Evolutionary conservation across 2,797 vertebrate species (phyloP), one percentile per base, ranked within the genome.

Genomic region (Coranthus polyacanthus): DNA sequence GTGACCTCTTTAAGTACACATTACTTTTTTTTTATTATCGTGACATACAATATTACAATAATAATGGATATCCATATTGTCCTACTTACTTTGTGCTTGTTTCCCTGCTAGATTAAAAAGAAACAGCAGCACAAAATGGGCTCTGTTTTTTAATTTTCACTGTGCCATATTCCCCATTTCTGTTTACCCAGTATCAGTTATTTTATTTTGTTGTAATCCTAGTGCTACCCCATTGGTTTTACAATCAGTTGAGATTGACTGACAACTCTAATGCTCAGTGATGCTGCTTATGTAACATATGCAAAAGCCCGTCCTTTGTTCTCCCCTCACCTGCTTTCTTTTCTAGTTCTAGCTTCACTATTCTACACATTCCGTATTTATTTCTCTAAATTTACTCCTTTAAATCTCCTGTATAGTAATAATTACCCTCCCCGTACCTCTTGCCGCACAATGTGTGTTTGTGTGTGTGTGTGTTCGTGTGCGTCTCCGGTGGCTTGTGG

Each of bases 401-500:
- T 12, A 47, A 74, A 59, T 75, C 42, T 68, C 34, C 36, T 61
- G 38, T 85, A 17, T 69, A 29, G 29, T 85, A 68, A 75, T 85
- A 68, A 75, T 88, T 69, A 54, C 46, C 63, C 62, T 82, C 52
- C 72, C 68, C 68, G 71, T 71, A 78, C 84, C 70, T 87, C 73
- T 75, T 88, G 79, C 92, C 37, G 67, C 70, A 68, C 70, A 82
- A 17, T 80, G 69, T 85, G 70, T 91, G 81, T 86, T 70, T 88
- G 37, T 85, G 64, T 78, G 43, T 78, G 43, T 85, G 65, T 83
- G 68, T 81, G 60, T 68, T 63, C 88, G 67, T 85, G 74, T 86
- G 69, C 79, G 62, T 83, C 34, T 78, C 74, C 50, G 87, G 81
- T 89, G 82, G 85, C 88, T 91, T 92, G 88, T 91, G 86, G 86